These are phyloP conservation scores for Aspidiotus rigidus DNA, from an alignment of 2,888 invertebrate genomes.

Conservation along the genomic window DNA sequence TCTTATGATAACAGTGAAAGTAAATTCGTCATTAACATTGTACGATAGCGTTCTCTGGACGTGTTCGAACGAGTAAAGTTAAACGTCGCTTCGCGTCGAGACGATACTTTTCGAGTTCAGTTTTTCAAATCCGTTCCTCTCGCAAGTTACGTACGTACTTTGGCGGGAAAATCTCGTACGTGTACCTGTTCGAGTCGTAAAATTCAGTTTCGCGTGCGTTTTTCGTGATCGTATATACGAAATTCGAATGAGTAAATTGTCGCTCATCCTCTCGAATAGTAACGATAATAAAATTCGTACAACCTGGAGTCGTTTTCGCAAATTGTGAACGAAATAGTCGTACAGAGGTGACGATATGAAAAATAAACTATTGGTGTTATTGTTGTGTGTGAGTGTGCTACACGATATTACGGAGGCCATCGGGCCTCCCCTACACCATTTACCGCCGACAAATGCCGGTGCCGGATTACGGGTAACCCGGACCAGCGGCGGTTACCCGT, in stretches of 20 bases:
- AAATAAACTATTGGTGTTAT: constrained; percentile 26
- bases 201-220: background rate
- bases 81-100: background rate
- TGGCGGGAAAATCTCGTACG: constrained; percentile 17
- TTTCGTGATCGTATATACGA: background rate
- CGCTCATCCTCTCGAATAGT: too few species aligned
- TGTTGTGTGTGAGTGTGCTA: constrained; percentile 28
- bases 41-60: constrained; percentile 16
- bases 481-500: constrained; percentile 27
- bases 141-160: background rate
- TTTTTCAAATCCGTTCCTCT: constrained; percentile 4
- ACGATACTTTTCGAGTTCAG: background rate
- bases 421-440: constrained; percentile 7
- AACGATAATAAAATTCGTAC: background rate
- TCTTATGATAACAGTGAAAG: constrained; percentile 25
- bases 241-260: too few species aligned
- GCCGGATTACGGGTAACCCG: constrained; percentile 24
- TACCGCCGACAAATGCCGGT: constrained; percentile 15
- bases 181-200: background rate
- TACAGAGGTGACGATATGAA: constrained; percentile 31
- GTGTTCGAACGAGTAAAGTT: constrained; percentile 30
- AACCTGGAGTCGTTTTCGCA: constrained; percentile 26
- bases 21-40: constrained; percentile 31
- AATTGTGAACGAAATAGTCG: constrained; percentile 15
- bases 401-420: constrained; percentile 22